phyloP scores from a whole-genome alignment of 2,113 vertebrate species.

The Mustela lutreola region DNA sequence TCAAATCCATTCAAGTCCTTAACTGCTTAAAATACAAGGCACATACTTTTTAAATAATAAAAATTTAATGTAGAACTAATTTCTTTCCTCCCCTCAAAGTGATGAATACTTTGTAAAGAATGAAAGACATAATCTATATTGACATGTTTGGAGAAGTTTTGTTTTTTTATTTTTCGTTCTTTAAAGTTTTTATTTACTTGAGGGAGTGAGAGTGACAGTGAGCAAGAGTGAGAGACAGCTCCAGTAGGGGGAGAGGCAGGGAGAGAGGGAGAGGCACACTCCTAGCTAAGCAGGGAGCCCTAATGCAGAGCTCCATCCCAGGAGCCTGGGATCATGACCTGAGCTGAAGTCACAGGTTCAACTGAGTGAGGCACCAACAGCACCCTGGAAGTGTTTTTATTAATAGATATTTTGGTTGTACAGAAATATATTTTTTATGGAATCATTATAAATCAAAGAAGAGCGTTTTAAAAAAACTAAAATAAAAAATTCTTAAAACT shows the following conservation, averaged over 20 bases:
- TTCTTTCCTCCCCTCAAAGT: not conserved
- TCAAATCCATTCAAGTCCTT: slow-evolving; percentile 9
- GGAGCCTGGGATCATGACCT: not conserved
- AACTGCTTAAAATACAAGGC: not conserved
- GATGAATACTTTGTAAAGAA: not conserved
- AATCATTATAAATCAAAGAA: not conserved
- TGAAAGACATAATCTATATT: not conserved
- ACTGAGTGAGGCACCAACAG: not conserved
- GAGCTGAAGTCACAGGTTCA: not conserved
- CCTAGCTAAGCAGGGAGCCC: not conserved
- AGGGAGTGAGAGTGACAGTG: not conserved
- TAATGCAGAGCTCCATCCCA: not conserved
- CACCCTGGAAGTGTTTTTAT: not conserved
- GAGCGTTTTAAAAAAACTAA: not conserved
- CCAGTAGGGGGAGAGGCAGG: not conserved
- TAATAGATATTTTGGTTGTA: not conserved
- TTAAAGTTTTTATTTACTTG: not conserved
- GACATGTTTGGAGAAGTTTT: not conserved
- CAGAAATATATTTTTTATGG: not conserved
- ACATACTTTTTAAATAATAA: not conserved
- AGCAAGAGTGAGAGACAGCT: not conserved
- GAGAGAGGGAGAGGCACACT: not conserved
- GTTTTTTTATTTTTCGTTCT: not conserved
- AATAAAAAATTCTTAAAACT: not conserved
- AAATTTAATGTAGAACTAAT: slow-evolving; percentile 11